phyloP scores from a whole-genome alignment of 1,140 invertebrate species.

The Temnothorax longispinosus region DNA sequence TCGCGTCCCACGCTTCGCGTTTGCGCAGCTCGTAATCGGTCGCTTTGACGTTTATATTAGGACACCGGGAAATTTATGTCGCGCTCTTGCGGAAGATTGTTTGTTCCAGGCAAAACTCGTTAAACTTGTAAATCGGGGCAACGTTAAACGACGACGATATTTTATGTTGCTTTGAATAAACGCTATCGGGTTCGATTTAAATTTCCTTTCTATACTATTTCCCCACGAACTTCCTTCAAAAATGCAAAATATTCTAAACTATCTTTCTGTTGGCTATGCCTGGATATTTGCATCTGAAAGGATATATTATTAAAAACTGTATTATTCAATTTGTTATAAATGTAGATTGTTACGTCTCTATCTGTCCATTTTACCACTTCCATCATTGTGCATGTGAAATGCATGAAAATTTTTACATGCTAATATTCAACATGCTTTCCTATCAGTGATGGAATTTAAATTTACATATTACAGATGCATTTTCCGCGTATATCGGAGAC shows the following conservation, averaged over 20 bases:
- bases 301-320: background rate
- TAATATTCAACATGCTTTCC: background rate
- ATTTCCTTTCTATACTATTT: conserved; percentile 3
- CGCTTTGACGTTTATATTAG: conserved; percentile 52
- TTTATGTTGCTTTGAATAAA: conserved; percentile 47
- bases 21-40: conserved; percentile 9
- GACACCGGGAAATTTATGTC: conserved; percentile 36
- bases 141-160: conserved; percentile 22
- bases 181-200: conserved; percentile 17
- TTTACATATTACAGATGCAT: background rate
- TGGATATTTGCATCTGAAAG: background rate
- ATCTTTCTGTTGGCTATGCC: background rate
- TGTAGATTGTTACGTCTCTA: background rate
- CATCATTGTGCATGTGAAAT: background rate
- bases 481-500: background rate
- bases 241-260: background rate
- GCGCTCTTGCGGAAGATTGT: conserved; percentile 29
- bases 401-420: background rate
- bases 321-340: background rate
- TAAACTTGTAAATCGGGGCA: conserved; percentile 53
- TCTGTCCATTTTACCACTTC: background rate
- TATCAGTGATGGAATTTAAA: background rate
- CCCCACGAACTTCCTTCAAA: background rate
- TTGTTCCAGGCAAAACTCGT: conserved; percentile 40
- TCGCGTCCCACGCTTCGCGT: background rate